Percentiles rank a stretch among this genome's conserved stretches.
phyloP scores from a whole-genome alignment of 1,140 invertebrate species.

The Bombyx mori region ASM3026992v2 NC_085129.1:9424001-9424500 shows the following conservation, averaged over 20 bases:
- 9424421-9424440: no score
- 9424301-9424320: no score
- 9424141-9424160: conserved; percentile 14
- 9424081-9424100: conserved; percentile 32
- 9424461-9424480: no score
- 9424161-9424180: conserved; percentile 28
- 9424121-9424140: conserved; percentile 46
- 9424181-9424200: conserved; percentile 30
- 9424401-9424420: no score
- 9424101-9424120: conserved; percentile 53
- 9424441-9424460: no score
- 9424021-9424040: conserved; percentile 33
- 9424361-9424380: no score
- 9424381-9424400: no score
- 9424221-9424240: background rate
- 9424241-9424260: background rate
- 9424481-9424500: no score
- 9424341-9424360: no score
- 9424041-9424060: conserved; percentile 56
- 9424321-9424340: no score
- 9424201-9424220: conserved; percentile 44
- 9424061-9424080: conserved; percentile 64
- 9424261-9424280: background rate
- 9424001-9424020: conserved; percentile 31
- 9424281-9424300: background rate